phyloP scores from a whole-genome alignment of 2,113 vertebrate genomes.

The Bos javanicus region DNA sequence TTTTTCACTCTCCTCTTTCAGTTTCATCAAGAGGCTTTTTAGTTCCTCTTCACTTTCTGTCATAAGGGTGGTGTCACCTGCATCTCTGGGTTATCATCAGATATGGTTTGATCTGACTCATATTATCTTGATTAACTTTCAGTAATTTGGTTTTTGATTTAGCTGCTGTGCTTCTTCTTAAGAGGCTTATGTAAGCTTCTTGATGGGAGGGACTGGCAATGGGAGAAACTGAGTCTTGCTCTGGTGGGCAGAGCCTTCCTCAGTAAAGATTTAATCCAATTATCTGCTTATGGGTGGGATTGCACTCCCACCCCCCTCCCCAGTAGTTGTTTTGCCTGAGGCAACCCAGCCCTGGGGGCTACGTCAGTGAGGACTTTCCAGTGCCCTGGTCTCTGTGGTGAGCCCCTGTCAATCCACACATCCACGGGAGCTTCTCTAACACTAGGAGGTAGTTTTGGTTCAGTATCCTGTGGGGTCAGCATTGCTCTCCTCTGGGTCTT shows the following conservation, averaged over 20 bases:
- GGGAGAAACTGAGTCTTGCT: not conserved
- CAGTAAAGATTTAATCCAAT: not conserved
- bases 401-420: not conserved
- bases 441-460: not conserved
- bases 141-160: not conserved
- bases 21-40: too few relatives aligned
- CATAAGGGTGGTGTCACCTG: too few relatives aligned
- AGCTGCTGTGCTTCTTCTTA: not conserved
- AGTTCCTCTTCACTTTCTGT: too few relatives aligned
- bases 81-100: too few relatives aligned
- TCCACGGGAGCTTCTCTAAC: not conserved
- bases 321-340: not conserved
- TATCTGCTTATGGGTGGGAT: not conserved
- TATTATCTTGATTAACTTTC: not conserved
- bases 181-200: not conserved
- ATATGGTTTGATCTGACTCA: too few relatives aligned
- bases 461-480: not conserved
- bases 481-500: not conserved
- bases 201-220: not conserved
- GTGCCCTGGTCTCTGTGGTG: rapidly evolving
- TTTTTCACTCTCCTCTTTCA: too few relatives aligned
- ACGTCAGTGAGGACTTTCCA: not conserved
- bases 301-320: not conserved
- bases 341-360: not conserved
- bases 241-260: not conserved